Base-by-base conservation (phyloP, 1,140 invertebrate species). In the Drosophila kepulauana region DNA sequence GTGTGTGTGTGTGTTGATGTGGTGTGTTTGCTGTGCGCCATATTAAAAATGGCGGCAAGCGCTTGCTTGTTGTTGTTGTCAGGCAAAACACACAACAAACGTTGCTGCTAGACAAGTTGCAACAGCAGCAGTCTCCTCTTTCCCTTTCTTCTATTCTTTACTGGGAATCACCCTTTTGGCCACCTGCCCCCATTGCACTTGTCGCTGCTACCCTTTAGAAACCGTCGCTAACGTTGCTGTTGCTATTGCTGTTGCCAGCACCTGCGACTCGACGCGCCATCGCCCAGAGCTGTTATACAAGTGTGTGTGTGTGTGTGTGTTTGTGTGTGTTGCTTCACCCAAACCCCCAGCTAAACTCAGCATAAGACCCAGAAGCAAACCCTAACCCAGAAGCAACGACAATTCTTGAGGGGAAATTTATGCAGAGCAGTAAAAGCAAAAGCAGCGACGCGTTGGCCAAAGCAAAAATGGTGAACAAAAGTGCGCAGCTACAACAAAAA, bases 11-110 rank as follows among this genome's bases (percentile, higher is more conserved):
- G 73, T 63, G 52, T 58, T 64, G 45, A 49, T 56, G 52, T 57
- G 33, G 33, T 76, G 68, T 65, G 54, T 73, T 33, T 77, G 61
- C 46, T 69, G 63, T 81, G 75, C 69, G 73, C 78, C 81, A 81
- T 90, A 89, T 89, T 89, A 89, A 90, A 89, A 85, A 89, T 89
- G 85, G 85, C 85, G 85, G 81, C 79, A 89, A 46, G 85, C 72
- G 65, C 75, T 80, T 45, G 59, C 45, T 48, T 72, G 65, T 76
- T 79, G 73, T 56, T 72, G 65, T 76, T 79, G 73, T 56, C 73
- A 68, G 65, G 73, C 68, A 66, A 82, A 79, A 68, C 63, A 72
- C 78, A 71, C 78, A 80, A 68, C 69, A 73, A 74, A 56, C 58
- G 69, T 57, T 63, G 63, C 59, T 79, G 82, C 35, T 38, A 38